Evolutionary conservation across 2,797 vertebrate genomes (phyloP), one percentile per base, ranked within the genome.

Genomic region (Mycteria americana): DNA sequence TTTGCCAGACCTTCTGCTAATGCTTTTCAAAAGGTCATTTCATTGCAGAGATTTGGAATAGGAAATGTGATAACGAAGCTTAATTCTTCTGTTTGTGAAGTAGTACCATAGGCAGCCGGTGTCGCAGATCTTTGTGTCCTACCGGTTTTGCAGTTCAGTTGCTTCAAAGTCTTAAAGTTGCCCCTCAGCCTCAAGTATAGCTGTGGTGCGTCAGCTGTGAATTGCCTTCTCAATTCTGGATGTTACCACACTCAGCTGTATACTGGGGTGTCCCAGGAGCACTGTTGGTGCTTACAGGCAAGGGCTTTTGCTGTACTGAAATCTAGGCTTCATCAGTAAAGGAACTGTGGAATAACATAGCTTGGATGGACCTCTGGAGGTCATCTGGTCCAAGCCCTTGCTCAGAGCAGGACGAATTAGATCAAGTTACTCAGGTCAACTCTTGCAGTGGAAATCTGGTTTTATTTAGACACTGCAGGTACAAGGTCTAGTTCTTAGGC

Each of bases 11-110:
- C 30, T 91, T 48, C 48, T 94, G 37, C 69, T 86, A 65, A 73
- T 82, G 62, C 63, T 79, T 92, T 39, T 90, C 35, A 17, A 48
- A 91, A 92, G 28, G 35, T 94, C 65, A 57, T 41, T 84, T 92
- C 41, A 48, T 84, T 83, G 80, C 69, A 73, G 77, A 67, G 54
- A 45, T 78, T 69, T 78, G 33, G 68, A 86, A 39, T 54, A 62
- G 65, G 39, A 76, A 93, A 73, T 69, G 56, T 77, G 85, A 69
- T 92, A 88, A 89, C 33, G 77, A 91, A 93, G 48, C 43, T 92
- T 86, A 78, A 88, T 85, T 76, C 62, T 88, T 81, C 33, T 83
- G 8, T 67, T 81, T 65, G 41, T 84, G 73, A 81, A 81, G 31
- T 28, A 54, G 18, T 74, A 48, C 21, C 41, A 24, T 48, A 45